Conservation (phyloP, 2,888 invertebrate species). For the Protonemura montana region DNA sequence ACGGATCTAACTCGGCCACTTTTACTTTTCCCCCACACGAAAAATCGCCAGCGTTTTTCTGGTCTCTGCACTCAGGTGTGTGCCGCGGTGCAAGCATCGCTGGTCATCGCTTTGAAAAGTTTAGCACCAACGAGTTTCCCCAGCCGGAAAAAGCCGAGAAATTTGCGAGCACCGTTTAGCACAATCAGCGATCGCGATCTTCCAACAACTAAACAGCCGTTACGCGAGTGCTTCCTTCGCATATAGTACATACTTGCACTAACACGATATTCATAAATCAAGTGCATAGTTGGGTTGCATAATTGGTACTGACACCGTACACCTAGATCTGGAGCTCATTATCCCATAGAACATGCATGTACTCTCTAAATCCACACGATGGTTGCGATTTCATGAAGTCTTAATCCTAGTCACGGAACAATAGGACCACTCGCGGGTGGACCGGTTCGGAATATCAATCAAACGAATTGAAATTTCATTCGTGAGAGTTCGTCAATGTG, state of each 20-base stretch:
- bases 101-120: background rate
- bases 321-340: background rate
- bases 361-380: background rate
- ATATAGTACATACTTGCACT: background rate
- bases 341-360: background rate
- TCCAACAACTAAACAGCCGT: background rate
- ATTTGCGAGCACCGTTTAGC: background rate
- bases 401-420: background rate
- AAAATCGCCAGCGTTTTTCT: background rate
- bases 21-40: background rate
- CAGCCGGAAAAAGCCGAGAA: background rate
- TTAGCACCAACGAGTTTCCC: background rate
- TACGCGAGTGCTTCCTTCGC: background rate
- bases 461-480: constrained; percentile 7
- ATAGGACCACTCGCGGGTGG: background rate
- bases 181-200: background rate
- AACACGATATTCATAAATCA: background rate
- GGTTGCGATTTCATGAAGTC: background rate
- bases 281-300: background rate
- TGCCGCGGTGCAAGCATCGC: background rate
- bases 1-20: background rate
- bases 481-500: background rate
- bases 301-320: background rate
- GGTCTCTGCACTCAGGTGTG: background rate
- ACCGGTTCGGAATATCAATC: constrained; percentile 7